A percentile compares a stretch with the other conserved stretches of the same genome.
phyloP scores from a whole-genome alignment of 2,797 vertebrate genomes.

The Cheirogaleus major region DNA sequence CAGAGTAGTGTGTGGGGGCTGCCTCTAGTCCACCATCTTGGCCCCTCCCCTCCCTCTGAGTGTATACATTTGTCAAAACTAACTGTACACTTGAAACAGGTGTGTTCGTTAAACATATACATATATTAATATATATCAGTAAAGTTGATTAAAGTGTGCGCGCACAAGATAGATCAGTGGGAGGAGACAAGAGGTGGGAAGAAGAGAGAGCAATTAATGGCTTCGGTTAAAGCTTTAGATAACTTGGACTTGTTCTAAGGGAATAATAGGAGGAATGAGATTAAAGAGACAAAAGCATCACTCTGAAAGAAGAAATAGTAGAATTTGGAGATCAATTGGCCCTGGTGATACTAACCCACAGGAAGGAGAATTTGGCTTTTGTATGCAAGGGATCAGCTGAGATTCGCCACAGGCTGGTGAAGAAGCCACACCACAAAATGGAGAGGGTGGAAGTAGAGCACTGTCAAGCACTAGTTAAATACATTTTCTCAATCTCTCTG shows the following conservation, averaged over 20 bases:
- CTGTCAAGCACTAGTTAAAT: not conserved
- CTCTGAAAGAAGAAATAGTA: not conserved
- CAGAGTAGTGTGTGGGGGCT: not conserved
- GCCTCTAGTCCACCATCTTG: not conserved
- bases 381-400: not conserved
- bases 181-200: not conserved
- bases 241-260: not conserved
- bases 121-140: not conserved
- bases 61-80: not conserved
- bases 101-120: not conserved
- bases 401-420: not conserved
- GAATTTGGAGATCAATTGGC: not conserved
- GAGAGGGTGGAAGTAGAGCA: accelerated
- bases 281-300: not conserved
- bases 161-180: not conserved
- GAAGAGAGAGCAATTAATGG: not conserved
- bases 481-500: not conserved
- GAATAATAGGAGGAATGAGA: not conserved
- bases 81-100: not conserved
- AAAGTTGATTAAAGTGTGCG: not conserved
- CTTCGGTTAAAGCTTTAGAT: not conserved
- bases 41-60: not conserved
- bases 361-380: not conserved
- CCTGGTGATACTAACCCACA: not conserved
- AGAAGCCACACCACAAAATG: not conserved